Evolutionary conservation across 1,140 invertebrate genomes (phyloP), one percentile per base, ranked within the genome.

Genomic region (Nephila pilipes): DNA sequence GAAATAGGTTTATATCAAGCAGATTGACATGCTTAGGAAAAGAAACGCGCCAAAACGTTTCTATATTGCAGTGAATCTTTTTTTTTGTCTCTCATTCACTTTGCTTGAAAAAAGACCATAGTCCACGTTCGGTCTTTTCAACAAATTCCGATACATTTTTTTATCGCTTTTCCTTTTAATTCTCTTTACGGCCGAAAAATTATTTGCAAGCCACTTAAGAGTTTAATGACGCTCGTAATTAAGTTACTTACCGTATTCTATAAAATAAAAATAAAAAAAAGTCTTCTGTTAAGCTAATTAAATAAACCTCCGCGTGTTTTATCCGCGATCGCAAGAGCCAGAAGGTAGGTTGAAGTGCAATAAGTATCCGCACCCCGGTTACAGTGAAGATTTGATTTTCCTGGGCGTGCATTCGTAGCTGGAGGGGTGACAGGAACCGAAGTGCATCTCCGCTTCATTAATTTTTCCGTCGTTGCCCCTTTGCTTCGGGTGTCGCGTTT

Each of bases 371-470:
- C 29, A 32, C 69, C 69, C 29, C 29, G 32, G 32, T 75, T 32
- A 75, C 36, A 32, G 29, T 29, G 46, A 36, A 36, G 69, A 75
- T 75, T 75, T 75, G 69, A 75, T 75, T 75, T 46, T 75, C 10
- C 69, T 75, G 29, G 29, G 16, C 69, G 16, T 32, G 69, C 32
- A 75, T 75, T 75, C 69, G 69, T 32, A 29, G 69, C 69, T 75
- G 29, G 29, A 75, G 29, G 69, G 69, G 69, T 36, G 69, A 75
- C 29, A 65, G 14, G 25, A 29, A n/a, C 63, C n/a, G 25, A 29
- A 25, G n/a, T 25, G n/a, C n/a, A 25, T 65, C 25, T 65, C 32
- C 29, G 69, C 69, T 75, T 75, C 69, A 75, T 75, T 75, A 75
- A 75, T 75, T 75, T 75, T 75, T 60, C 58, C 22, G 58, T 60